These are phyloP conservation scores for Microcebus ravelobensis DNA, from an alignment of 2,113 vertebrate genomes.

Conservation along the genomic window DNA sequence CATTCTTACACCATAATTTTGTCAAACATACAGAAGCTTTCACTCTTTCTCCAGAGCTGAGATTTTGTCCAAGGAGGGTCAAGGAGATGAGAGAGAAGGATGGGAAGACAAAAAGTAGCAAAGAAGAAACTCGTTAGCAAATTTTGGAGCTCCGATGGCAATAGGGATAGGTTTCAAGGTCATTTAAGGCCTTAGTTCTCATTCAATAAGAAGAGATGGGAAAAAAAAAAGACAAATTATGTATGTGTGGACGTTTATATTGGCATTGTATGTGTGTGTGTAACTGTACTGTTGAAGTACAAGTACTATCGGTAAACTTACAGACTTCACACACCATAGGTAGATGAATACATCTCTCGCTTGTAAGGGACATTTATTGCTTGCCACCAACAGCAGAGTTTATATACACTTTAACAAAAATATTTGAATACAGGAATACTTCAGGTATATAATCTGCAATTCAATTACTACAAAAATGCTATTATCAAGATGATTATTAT, in stretches of 20 bases:
- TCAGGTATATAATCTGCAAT: neutral
- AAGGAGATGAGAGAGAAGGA: neutral
- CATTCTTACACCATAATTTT: neutral
- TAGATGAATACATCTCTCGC: neutral
- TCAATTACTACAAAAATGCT: neutral
- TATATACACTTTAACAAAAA: neutral
- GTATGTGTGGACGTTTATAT: neutral
- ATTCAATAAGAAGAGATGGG: neutral
- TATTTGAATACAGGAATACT: neutral
- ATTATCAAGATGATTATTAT: neutral
- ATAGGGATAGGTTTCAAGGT: neutral
- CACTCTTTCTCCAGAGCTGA: neutral
- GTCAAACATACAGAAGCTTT: neutral
- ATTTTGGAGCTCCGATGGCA: neutral
- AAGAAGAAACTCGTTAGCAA: neutral
- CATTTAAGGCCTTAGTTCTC: neutral
- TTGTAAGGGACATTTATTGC: neutral
- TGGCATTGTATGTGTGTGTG: neutral
- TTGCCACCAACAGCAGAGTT: neutral
- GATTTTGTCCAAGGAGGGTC: neutral
- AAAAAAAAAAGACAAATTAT: neutral
- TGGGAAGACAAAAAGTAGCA: neutral
- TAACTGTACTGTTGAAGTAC: neutral
- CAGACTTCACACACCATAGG: neutral
- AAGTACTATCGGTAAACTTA: neutral